A percentile compares a stretch with the other conserved stretches of the same genome.
Evolutionary conservation across 2,113 vertebrate species (phyloP).

Genomic region (Thinocorus orbignyianus): DNA sequence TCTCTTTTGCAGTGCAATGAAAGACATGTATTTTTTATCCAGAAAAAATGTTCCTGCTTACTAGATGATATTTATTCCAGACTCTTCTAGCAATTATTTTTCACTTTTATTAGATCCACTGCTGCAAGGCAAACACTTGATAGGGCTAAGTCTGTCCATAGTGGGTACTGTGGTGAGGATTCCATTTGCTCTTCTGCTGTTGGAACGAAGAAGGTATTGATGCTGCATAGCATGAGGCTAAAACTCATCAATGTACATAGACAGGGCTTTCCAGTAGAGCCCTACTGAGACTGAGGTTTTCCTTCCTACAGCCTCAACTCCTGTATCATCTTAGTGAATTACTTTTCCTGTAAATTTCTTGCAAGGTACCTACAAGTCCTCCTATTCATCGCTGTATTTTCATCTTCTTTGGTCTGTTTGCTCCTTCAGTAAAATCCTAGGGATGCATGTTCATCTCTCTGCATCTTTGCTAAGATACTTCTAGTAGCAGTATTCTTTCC

Average conservation of each 20-base stretch:
- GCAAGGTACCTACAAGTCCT: background rate
- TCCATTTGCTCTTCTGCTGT: background rate
- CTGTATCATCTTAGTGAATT: background rate
- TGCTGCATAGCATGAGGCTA: background rate
- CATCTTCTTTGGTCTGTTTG: background rate
- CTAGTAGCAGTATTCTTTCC: background rate
- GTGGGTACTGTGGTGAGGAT: background rate
- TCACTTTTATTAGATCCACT: background rate
- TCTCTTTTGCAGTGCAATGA: background rate
- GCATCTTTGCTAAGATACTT: background rate
- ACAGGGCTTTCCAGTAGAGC: background rate
- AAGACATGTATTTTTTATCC: background rate
- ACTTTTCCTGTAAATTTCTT: background rate
- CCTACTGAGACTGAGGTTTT: background rate
- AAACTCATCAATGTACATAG: background rate
- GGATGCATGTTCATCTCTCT: background rate
- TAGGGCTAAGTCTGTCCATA: background rate
- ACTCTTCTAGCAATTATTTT: background rate
- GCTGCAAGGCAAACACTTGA: background rate
- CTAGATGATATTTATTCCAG: background rate
- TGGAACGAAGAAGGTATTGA: background rate
- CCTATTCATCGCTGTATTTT: background rate
- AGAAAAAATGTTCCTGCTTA: constrained; percentile 34
- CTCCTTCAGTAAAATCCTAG: background rate
- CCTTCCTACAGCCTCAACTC: background rate